phyloP scores from a whole-genome alignment of 2,888 invertebrate species.

The Phania funesta region DNA sequence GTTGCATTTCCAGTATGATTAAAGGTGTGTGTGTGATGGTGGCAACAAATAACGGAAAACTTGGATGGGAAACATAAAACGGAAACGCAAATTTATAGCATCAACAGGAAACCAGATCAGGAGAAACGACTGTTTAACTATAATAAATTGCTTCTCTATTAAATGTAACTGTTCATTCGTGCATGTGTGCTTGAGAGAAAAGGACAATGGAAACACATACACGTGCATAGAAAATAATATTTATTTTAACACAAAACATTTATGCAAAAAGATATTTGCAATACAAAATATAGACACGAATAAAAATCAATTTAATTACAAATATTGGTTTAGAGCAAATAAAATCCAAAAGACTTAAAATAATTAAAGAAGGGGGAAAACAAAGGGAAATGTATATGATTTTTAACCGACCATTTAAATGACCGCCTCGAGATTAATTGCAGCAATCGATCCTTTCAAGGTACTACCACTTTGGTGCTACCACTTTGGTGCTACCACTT shows the following conservation, averaged over 20 bases:
- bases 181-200: constrained; percentile 11
- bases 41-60: constrained; percentile 47
- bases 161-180: neutral
- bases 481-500: too few relatives aligned
- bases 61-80: constrained; percentile 56
- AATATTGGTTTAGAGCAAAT: constrained; percentile 27
- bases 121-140: constrained; percentile 45
- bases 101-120: constrained; percentile 69
- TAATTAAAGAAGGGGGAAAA: neutral
- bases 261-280: neutral
- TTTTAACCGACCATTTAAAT: neutral
- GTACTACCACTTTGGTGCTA: too few relatives aligned
- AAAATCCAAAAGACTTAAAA: neutral
- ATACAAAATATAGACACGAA: constrained; percentile 30
- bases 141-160: constrained; percentile 59
- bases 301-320: constrained; percentile 63
- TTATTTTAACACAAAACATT: too few relatives aligned
- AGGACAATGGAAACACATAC: constrained; percentile 22
- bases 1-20: too few relatives aligned
- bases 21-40: neutral
- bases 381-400: neutral
- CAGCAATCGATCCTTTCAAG: too few relatives aligned
- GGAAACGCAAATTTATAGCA: constrained; percentile 70
- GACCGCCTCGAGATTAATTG: too few relatives aligned
- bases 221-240: neutral